Percentiles rank a stretch among this genome's conserved stretches.
Evolutionary conservation across 2,113 vertebrate species (phyloP).

Genomic region (Tonatia bakeri): DNA sequence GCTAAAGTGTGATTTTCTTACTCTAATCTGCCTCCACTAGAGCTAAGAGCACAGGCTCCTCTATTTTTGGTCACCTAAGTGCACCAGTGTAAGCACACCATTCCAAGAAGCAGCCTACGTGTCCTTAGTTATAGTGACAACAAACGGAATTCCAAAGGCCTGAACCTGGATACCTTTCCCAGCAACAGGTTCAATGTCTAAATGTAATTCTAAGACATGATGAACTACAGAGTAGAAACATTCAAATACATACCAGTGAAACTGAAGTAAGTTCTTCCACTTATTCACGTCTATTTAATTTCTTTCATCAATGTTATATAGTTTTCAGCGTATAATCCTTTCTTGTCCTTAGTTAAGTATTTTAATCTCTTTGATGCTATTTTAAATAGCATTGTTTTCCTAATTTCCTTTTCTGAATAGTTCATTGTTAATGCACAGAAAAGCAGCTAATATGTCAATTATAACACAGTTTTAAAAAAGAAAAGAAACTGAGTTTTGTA

Average conservation of each 20-base stretch:
- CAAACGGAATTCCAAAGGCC: neutral
- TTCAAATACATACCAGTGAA: neutral
- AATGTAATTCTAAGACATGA: neutral
- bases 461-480: neutral
- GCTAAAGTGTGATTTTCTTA: neutral
- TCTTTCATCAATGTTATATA: neutral
- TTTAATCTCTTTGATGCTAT: neutral
- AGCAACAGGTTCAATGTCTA: neutral
- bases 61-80: neutral
- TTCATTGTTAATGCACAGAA: neutral
- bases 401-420: neutral
- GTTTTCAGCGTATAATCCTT: neutral
- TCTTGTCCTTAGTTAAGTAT: neutral
- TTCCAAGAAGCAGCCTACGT: neutral
- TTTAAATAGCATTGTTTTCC: neutral
- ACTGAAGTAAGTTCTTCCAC: neutral
- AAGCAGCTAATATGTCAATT: neutral
- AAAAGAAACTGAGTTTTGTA: neutral
- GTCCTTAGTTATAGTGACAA: neutral
- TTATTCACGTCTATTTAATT: neutral
- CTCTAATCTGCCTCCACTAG: neutral
- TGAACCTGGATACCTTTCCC: neutral
- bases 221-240: neutral
- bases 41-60: neutral
- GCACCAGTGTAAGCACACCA: neutral